These are phyloP conservation scores for Lucifuga dentata DNA, from an alignment of 2,113 vertebrate genomes.

Conservation along the genomic window DNA sequence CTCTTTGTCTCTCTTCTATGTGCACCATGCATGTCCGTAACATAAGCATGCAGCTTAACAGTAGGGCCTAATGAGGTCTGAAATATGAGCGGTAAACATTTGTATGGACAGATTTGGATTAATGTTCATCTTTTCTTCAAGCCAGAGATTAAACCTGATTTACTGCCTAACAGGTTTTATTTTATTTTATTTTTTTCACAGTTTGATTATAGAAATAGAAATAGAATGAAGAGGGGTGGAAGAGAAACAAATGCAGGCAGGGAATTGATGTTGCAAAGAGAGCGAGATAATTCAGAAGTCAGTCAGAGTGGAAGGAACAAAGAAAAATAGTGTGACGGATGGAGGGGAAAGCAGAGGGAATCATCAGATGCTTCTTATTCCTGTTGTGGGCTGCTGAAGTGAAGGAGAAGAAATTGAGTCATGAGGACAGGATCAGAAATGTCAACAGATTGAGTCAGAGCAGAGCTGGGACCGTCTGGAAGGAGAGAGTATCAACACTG, in stretches of 20 bases:
- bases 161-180: constrained; percentile 81
- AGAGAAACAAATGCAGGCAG: constrained; percentile 54
- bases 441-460: constrained; percentile 82
- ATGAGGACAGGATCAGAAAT: constrained; percentile 73
- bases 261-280: constrained; percentile 42
- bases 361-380: constrained; percentile 71
- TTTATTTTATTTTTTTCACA: constrained; percentile 72
- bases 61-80: constrained; percentile 63
- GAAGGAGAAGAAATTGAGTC: constrained; percentile 73
- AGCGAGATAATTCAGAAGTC: constrained; percentile 33
- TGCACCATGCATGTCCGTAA: constrained; percentile 28
- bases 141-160: constrained; percentile 84
- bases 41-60: constrained; percentile 59
- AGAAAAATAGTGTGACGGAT: constrained; percentile 52
- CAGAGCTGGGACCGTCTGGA: constrained; percentile 76
- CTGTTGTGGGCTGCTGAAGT: constrained; percentile 68
- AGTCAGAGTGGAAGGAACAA: constrained; percentile 74
- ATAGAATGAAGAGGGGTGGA: constrained; percentile 35
- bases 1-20: too few relatives aligned
- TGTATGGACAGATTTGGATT: constrained; percentile 86
- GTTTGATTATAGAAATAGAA: constrained; percentile 74
- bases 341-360: constrained; percentile 67
- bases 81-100: constrained; percentile 83
- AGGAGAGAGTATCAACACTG: constrained; percentile 72
- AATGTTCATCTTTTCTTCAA: constrained; percentile 85